These are phyloP conservation scores for Sebastes jordani DNA, from an alignment of 2,797 vertebrate species.

Conservation along the genomic window DNA sequence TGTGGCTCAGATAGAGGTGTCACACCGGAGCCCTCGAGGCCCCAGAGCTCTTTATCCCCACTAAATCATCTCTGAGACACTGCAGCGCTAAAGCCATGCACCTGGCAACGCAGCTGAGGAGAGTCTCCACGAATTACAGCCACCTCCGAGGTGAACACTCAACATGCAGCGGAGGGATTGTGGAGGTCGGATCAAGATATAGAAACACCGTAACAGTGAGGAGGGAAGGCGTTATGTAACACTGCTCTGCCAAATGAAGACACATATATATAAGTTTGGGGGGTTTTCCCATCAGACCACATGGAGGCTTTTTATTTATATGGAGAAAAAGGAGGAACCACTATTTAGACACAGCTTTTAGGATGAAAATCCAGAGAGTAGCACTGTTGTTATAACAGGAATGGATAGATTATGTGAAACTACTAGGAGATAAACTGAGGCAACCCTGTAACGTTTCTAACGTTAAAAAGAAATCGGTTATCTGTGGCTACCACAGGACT, in stretches of 20 bases:
- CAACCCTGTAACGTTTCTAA: no score
- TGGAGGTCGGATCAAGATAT: neutral
- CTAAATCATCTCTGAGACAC: constrained; percentile 36
- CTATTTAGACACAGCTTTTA: neutral
- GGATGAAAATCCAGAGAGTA: accelerated
- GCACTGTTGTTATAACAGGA: neutral
- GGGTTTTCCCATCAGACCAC: no score
- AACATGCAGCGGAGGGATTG: neutral
- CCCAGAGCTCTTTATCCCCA: constrained; percentile 26
- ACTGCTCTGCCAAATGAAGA: no score
- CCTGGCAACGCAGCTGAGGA: constrained; percentile 22
- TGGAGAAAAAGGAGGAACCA: no score
- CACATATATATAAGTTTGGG: no score
- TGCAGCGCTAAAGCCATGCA: constrained; percentile 13
- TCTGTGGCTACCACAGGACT: no score
- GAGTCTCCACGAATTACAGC: constrained; percentile 1
- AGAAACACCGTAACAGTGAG: neutral
- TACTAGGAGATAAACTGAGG: no score
- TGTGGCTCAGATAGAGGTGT: constrained; percentile 32
- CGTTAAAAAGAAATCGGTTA: no score
- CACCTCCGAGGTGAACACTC: neutral
- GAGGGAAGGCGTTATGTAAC: neutral
- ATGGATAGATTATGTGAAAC: no score
- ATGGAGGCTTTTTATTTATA: no score
- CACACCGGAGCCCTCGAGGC: constrained; percentile 10